Base-by-base conservation (phyloP, 2,113 vertebrate species). In the Pampusana beccarii region DNA sequence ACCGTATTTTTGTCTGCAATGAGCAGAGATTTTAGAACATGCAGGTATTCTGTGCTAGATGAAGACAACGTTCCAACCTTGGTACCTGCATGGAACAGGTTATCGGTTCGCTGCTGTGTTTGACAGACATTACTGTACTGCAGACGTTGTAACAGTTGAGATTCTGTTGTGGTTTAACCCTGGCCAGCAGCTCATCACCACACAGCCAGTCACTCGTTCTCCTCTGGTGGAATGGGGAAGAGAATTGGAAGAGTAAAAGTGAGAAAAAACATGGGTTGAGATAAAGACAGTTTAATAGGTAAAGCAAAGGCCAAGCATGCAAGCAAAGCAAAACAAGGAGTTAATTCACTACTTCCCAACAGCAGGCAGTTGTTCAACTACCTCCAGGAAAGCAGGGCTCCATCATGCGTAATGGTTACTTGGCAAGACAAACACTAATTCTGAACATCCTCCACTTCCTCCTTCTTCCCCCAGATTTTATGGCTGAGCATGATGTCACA, bases 351-450 rank as follows among this genome's bases (percentile, higher is more conserved):
- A 2, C 7, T 75, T 79, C 28, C 34, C 13, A 11, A 6, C 1
- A 3, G 17, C 51, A 56, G 26, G 24, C 14, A 56, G 31, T n/a
- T 60, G 24, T 10, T 42, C 42, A 78, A 9, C 3, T 19, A 38
- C 10, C n/a, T 79, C 25, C 34, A 75, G 48, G 31, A 86, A 73
- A 73, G 4, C 3, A 50, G 20, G 24, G 16, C 7, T 72, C 18
- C 14, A 13, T 57, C 48, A 67, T 4, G 0, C 2, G 1, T 25
- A 57, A 29, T 1, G 10, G 26, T 42, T 29, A 11, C 15, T 85
- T n/a, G 23, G 26, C 24, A 67, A 42, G 23, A 53, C 36, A 67
- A 72, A n/a, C 1, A 0, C 5, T 9, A 1, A 62, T 16, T 44
- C 38, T 5, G 8, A 65, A 60, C 0, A 2, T 69, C 15, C 6